Evolutionary conservation across 2,113 vertebrate species (phyloP).

Genomic region (Vimba vimba): DNA sequence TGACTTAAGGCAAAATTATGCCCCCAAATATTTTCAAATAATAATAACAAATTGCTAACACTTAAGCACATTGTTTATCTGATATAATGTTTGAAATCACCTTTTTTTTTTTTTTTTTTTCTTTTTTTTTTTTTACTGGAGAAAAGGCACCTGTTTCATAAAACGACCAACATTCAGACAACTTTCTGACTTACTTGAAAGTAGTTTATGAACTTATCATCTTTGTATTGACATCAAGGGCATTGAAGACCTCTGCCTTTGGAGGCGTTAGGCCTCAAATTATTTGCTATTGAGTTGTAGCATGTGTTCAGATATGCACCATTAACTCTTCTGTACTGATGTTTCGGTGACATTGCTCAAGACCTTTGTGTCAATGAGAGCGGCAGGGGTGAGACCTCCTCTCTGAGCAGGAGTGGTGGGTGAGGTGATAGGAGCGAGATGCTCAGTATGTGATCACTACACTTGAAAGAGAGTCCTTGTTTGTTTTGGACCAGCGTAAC

Average conservation of each 20-base stretch:
- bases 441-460: constrained; percentile 50
- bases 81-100: too few relatives aligned
- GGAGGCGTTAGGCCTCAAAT: background rate
- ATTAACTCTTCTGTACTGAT: constrained; percentile 10
- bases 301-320: constrained; percentile 10
- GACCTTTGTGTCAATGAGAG: constrained; percentile 20
- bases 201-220: background rate
- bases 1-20: too few relatives aligned
- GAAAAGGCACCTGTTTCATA: background rate
- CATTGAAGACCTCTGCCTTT: background rate
- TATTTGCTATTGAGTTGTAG: constrained; percentile 1
- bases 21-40: too few relatives aligned
- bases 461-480: constrained; percentile 57
- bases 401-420: background rate
- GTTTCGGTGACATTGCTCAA: constrained; percentile 1
- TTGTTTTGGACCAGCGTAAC: constrained; percentile 55
- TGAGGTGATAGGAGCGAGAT: constrained; percentile 43
- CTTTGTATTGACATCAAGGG: background rate
- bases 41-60: too few relatives aligned
- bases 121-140: background rate
- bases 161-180: background rate
- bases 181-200: background rate
- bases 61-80: too few relatives aligned
- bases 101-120: too few relatives aligned
- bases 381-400: background rate